A percentile compares a stretch with the other conserved stretches of the same genome.
Evolutionary conservation across 2,888 invertebrate genomes (phyloP).

Genomic region (Drosophila pseudotakahashii): DNA sequence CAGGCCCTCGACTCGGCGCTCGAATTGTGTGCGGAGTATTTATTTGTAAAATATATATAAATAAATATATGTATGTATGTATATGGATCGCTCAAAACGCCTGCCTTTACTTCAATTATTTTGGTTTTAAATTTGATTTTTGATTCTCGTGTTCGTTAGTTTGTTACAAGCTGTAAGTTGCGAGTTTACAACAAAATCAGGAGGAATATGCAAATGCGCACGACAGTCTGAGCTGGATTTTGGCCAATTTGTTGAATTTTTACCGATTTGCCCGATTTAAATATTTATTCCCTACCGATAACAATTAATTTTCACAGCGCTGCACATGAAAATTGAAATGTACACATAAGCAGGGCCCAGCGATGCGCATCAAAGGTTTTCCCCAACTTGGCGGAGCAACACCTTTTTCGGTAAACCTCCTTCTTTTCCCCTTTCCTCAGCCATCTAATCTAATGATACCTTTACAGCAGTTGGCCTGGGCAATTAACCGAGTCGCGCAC

Average conservation of each 20-base stretch:
- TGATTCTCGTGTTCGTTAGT: constrained; percentile 45
- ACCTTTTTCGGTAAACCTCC: neutral
- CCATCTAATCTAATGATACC: constrained; percentile 33
- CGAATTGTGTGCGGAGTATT: constrained; percentile 26
- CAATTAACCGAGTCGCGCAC: constrained; percentile 53
- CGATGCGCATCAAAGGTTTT: neutral
- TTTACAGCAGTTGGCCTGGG: constrained; percentile 37
- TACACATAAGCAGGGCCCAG: neutral
- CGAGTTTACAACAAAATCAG: constrained; percentile 67
- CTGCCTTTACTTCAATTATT: constrained; percentile 46
- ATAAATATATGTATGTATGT: constrained; percentile 10
- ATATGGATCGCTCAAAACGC: constrained; percentile 40
- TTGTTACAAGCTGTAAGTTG: constrained; percentile 62
- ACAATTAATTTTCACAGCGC: constrained; percentile 17
- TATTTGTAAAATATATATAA: constrained; percentile 44
- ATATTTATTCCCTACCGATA: neutral
- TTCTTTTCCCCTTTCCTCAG: neutral
- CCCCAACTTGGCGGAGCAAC: constrained; percentile 15
- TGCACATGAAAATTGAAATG: constrained; percentile 32
- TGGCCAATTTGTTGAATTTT: constrained; percentile 14
- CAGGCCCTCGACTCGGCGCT: constrained; percentile 17
- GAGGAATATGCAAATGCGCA: constrained; percentile 30
- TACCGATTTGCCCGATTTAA: neutral
- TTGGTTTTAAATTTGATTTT: constrained; percentile 45
- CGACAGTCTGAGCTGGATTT: constrained; percentile 7